Evolutionary conservation across 2,113 vertebrate species (phyloP), one percentile per base, ranked within the genome.

Genomic region (Chunga burmeisteri): DNA sequence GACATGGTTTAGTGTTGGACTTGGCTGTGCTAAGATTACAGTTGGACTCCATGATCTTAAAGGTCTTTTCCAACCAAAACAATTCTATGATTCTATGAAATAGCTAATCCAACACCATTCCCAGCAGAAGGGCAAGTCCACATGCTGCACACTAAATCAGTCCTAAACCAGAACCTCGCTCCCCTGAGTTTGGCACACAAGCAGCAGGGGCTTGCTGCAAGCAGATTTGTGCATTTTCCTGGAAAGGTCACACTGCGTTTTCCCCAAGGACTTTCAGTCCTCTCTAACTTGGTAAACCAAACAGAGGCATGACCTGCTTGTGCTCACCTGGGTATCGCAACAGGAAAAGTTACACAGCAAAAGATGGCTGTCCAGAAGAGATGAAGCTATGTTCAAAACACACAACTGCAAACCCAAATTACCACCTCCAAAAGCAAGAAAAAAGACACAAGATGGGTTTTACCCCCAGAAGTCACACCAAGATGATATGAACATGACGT

Each of bases 401-500:
- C 42, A 32, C 1, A 1, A 67, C 56, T 46, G 14, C 56, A 79
- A 87, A 81, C 38, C 23, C 66, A 36, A 72, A 27, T 34, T 27
- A 62, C 19, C 7, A 10, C 22, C 26, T 42, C 66, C 66, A 75
- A 55, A 80, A 61, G 13, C 52, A 61, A 53, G 32, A 13, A 34
- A 27, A 81, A 22, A 70, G 8, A 36, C 71, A 32, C 72, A 46
- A 10, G 13, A 61, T 36, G 16, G 56, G 32, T 16, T 79, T 67
- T 77, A 34, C 7, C 26, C 50, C 42, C 26, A 44, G 38, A 79
- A 30, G 47, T 44, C 46, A 38, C 1, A 2, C 62, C 62, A n/a
- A 19, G n/a, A 16, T 19, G 18, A 67, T 22, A 22, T 8, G 38
- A 56, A 27, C 0, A 0, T 8, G 8, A 0, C 7, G 10, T 16